Conservation (phyloP, 2,797 vertebrate genomes). For the Channallabes apus region DNA sequence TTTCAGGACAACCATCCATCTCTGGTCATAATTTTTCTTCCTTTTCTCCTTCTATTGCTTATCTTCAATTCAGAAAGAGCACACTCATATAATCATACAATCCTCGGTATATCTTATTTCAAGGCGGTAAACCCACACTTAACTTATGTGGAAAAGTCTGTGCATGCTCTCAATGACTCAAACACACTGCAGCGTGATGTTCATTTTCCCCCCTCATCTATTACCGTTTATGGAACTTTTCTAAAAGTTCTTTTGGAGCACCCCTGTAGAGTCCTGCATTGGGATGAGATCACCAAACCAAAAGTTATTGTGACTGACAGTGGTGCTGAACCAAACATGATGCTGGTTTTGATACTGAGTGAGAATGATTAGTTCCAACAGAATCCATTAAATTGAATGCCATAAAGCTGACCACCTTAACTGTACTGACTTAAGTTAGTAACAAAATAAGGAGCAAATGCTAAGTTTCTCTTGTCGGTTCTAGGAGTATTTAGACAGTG, state of each 20-base stretch:
- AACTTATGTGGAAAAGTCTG: slow-evolving; percentile 27
- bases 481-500: too few relatives aligned
- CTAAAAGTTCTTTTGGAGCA: slow-evolving; percentile 26
- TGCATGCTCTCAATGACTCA: slow-evolving; percentile 18
- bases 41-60: slow-evolving; percentile 4
- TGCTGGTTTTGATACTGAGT: neutral
- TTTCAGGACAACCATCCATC: slow-evolving; percentile 24
- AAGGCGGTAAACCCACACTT: slow-evolving; percentile 29
- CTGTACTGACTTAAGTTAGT: neutral
- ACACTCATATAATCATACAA: slow-evolving; percentile 22
- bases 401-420: neutral
- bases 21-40: slow-evolving; percentile 4
- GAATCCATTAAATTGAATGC: neutral
- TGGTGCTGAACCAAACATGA: neutral
- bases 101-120: slow-evolving; percentile 29
- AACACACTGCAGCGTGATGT: neutral
- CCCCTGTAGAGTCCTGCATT: neutral
- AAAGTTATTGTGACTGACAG: slow-evolving; percentile 17
- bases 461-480: too few relatives aligned
- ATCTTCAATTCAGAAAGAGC: slow-evolving; percentile 23
- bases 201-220: slow-evolving; percentile 17
- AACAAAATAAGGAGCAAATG: neutral
- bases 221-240: slow-evolving; percentile 32
- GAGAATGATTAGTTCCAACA: slow-evolving; percentile 14
- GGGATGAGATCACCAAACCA: slow-evolving; percentile 25